Evolutionary conservation across 1,140 invertebrate genomes (phyloP).

Genomic region (Danaus plexippus): DNA sequence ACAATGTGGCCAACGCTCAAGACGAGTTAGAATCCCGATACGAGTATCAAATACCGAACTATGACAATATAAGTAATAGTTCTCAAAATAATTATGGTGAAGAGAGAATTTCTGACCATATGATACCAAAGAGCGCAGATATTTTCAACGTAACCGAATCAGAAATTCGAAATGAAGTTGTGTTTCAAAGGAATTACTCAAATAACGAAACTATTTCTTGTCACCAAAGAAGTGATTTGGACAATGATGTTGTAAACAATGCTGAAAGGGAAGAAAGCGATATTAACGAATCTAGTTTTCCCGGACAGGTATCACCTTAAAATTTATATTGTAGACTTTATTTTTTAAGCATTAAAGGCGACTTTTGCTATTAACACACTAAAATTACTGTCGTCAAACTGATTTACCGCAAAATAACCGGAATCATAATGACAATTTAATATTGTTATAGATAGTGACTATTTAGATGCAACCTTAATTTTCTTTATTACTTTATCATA

Average conservation of each 20-base stretch:
- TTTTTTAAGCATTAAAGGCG: slow-evolving; percentile 8
- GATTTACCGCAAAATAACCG: slow-evolving; percentile 57
- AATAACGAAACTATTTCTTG: slow-evolving; percentile 42
- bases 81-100: slow-evolving; percentile 46
- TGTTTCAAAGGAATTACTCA: slow-evolving; percentile 43
- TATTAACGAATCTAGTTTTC: slow-evolving; percentile 50
- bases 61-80: slow-evolving; percentile 56
- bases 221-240: slow-evolving; percentile 41
- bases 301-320: slow-evolving; percentile 44
- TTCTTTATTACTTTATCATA: slow-evolving; percentile 35
- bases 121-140: slow-evolving; percentile 34
- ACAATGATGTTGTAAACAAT: slow-evolving; percentile 42
- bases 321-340: slow-evolving; percentile 30
- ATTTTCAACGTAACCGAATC: slow-evolving; percentile 27
- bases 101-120: slow-evolving; percentile 41
- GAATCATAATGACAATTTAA: slow-evolving; percentile 63
- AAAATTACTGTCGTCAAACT: slow-evolving; percentile 21
- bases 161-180: slow-evolving; percentile 37
- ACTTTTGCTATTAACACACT: slow-evolving; percentile 15
- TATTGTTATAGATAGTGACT: slow-evolving; percentile 43
- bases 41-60: slow-evolving; percentile 56
- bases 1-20: slow-evolving; percentile 29
- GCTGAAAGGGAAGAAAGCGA: slow-evolving; percentile 42
- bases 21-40: slow-evolving; percentile 49
- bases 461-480: slow-evolving; percentile 45